These are phyloP conservation scores for Isaurus tuberculatus DNA, from an alignment of 92 coral and sea anemone genomes.

Conservation along the genomic window DNA sequence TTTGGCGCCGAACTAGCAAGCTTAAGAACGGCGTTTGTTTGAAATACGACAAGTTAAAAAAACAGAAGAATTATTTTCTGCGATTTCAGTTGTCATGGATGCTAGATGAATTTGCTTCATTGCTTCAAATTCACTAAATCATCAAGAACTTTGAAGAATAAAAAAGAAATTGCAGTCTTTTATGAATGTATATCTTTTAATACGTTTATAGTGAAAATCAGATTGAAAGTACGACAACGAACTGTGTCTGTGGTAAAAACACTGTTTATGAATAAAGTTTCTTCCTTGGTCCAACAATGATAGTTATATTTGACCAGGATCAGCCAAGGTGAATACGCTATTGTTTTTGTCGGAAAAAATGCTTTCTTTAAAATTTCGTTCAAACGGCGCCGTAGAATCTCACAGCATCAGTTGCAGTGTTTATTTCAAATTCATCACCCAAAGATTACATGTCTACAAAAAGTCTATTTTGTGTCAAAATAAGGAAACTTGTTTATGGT, in stretches of 20 bases:
- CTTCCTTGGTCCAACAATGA: constrained; percentile 10
- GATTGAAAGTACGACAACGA: neutral
- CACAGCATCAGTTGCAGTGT: neutral
- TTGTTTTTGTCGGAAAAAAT: neutral
- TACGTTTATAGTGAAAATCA: neutral
- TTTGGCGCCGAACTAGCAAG: constrained; percentile 34
- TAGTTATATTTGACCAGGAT: neutral
- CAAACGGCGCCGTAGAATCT: neutral
- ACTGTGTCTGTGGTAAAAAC: neutral
- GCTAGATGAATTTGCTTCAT: constrained; percentile 3
- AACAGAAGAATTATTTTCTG: constrained; percentile 45
- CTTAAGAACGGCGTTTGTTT: constrained; percentile 23
- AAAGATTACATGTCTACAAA: neutral
- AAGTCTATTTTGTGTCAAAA: neutral
- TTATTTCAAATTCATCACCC: neutral
- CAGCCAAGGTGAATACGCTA: neutral
- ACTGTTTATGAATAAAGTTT: constrained; percentile 25
- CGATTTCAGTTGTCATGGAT: constrained; percentile 43
- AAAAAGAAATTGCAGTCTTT: neutral
- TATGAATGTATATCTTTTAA: neutral
- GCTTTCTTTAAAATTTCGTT: neutral
- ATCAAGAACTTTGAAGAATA: neutral
- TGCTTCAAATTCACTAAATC: constrained; percentile 19
- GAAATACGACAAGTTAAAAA: constrained; percentile 30
- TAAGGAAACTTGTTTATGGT: neutral